These are phyloP conservation scores for Calcarius lapponicus DNA, from an alignment of 2,797 vertebrate genomes.

Conservation along the genomic window DNA sequence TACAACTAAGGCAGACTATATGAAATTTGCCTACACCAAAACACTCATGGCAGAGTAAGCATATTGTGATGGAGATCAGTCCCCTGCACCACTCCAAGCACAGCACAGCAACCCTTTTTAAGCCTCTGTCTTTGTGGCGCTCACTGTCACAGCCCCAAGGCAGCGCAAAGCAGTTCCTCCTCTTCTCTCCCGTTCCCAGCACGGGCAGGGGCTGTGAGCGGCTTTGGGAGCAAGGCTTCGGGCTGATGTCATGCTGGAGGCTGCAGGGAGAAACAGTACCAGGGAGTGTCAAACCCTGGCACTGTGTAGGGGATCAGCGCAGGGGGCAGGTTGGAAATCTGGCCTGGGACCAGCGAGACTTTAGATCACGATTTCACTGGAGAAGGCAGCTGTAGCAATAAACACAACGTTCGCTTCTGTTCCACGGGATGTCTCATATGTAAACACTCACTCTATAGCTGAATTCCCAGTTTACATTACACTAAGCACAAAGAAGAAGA, in stretches of 20 bases:
- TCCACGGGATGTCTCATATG: constrained; percentile 18
- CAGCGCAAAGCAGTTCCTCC: not conserved
- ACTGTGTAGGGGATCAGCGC: not conserved
- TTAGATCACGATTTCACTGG: constrained; percentile 24
- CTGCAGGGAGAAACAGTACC: not conserved
- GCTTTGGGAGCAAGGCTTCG: not conserved
- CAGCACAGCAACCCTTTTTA: not conserved
- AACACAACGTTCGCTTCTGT: constrained; percentile 24
- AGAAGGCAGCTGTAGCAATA: constrained; percentile 52
- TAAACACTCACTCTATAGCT: constrained; percentile 58
- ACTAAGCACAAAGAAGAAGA: constrained; percentile 42
- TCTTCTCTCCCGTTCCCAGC: not conserved
- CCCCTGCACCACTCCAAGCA: not conserved
- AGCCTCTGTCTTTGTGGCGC: not conserved
- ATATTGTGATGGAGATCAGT: not conserved
- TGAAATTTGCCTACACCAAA: not conserved
- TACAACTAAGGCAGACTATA: not conserved
- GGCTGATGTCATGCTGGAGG: constrained; percentile 5
- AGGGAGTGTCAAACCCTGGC: constrained; percentile 17
- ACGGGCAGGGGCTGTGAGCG: not conserved
- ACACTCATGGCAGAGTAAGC: not conserved
- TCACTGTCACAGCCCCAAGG: not conserved
- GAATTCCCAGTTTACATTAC: constrained; percentile 54
- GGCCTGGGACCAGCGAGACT: not conserved
- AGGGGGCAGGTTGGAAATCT: constrained; percentile 22